phyloP scores from a whole-genome alignment of 1,140 invertebrate genomes.

The Anoplophora glabripennis region DNA sequence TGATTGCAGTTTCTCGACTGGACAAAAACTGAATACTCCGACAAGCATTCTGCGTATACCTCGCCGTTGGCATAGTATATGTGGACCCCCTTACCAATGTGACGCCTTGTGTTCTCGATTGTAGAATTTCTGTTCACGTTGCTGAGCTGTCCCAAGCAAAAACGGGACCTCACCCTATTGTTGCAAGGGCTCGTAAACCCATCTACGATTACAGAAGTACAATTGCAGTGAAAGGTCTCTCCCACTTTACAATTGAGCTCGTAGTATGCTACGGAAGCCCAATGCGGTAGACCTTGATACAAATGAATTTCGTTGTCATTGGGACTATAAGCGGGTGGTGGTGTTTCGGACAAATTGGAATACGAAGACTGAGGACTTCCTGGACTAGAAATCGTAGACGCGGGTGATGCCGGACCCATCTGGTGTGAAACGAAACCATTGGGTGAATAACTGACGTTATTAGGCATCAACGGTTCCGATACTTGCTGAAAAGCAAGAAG shows the following conservation, averaged over 20 bases:
- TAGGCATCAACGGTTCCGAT: conserved; percentile 88
- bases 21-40: conserved; percentile 94
- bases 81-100: conserved; percentile 96
- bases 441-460: conserved; percentile 87
- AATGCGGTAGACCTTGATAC: conserved; percentile 89
- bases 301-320: conserved; percentile 62
- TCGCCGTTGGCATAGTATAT: conserved; percentile 90
- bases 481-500: conserved; percentile 86
- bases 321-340: conserved; percentile 90
- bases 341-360: conserved; percentile 78
- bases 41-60: conserved; percentile 95
- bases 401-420: conserved; percentile 54
- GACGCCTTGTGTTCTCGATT: conserved; percentile 93
- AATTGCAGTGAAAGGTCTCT: conserved; percentile 91
- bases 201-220: conserved; percentile 88
- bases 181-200: conserved; percentile 96
- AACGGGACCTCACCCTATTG: conserved; percentile 75
- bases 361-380: conserved; percentile 67
- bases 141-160: conserved; percentile 92
- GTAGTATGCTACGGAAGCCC: conserved; percentile 95
- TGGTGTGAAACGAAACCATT: conserved; percentile 67
- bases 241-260: conserved; percentile 94
- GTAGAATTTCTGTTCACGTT: conserved; percentile 98
- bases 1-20: conserved; percentile 96
- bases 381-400: conserved; percentile 65